Percentiles rank a stretch among this genome's conserved stretches.
phyloP scores from a whole-genome alignment of 2,113 vertebrate genomes.

The Ovis canadensis region DNA sequence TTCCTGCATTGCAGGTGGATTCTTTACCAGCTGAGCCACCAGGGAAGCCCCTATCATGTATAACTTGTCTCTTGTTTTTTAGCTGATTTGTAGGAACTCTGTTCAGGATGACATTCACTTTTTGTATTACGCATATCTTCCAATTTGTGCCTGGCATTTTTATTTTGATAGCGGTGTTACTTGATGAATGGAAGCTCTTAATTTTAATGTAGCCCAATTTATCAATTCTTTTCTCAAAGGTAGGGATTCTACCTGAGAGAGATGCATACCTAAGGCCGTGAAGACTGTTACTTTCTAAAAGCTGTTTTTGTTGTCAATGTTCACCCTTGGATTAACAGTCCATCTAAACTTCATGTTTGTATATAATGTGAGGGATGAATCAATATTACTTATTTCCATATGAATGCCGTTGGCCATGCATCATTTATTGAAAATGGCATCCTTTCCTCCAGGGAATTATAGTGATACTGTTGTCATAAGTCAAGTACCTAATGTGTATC shows the following conservation, averaged over 20 bases:
- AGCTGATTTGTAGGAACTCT: not conserved
- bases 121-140: not conserved
- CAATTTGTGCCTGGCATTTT: not conserved
- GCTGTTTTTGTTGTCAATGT: not conserved
- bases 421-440: not conserved
- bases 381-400: not conserved
- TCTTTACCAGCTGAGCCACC: not conserved
- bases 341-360: not conserved
- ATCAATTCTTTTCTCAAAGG: not conserved
- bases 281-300: not conserved
- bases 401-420: not conserved
- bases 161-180: not conserved
- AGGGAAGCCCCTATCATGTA: fast-evolving
- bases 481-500: not conserved
- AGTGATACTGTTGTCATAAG: not conserved
- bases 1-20: not conserved
- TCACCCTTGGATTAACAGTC: not conserved
- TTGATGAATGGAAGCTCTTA: not conserved
- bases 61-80: not conserved
- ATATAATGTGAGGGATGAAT: not conserved
- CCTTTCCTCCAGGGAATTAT: not conserved
- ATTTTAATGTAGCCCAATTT: not conserved
- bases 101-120: not conserved
- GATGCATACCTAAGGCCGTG: too few relatives aligned
- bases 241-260: not conserved